Base-by-base conservation (phyloP, 2,888 invertebrate species). In the Tenthredo livida region DNA sequence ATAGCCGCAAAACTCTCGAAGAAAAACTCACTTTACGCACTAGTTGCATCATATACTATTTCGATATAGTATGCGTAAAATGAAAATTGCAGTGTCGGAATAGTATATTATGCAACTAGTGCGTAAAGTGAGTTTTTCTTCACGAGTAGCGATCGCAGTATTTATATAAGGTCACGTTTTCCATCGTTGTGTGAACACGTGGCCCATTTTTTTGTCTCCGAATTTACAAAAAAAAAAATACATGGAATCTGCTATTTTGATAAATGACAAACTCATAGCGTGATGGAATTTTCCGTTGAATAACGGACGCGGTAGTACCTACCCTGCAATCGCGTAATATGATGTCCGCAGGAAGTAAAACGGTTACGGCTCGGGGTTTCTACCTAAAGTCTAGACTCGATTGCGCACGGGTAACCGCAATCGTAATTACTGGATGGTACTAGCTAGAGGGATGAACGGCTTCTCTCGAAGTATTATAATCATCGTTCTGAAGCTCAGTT, bases 301-400 rank as follows among this genome's bases (percentile, higher is more conserved):
- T 73, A 73, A 40, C 72, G 72, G 72, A 73, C 9, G 43, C 43
- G n/a, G 40, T 17, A n/a, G n/a, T n/a, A n/a, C n/a, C n/a, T n/a
- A 29, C 37, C 21, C 10, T 17, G 17, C 33, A 1, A 6, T n/a
- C 33, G 25, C 33, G 12, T 67, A 29, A 29, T 33, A 15, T 17
- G 33, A 67, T 73, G 21, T 40, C 72, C 21, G n/a, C 72, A 73
- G 72, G 72, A 73, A 73, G 72, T 10, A 73, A 43, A 73, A 12
- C 21, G 72, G 10, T 21, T 72, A 72, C 2, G 65, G 65, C 65
- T 65, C 65, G 29, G 4, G 65, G 7, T 7, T 67, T 67, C 25
- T 67, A 67, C 10, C 67, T 29, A 33, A 17, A 67, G 67, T 67
- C 33, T 67, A 67, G 67, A 67, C 33, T 33, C 67, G 33, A 67